phyloP scores from a whole-genome alignment of 2,797 vertebrate species.

The Lycodopsis pacificus region DNA sequence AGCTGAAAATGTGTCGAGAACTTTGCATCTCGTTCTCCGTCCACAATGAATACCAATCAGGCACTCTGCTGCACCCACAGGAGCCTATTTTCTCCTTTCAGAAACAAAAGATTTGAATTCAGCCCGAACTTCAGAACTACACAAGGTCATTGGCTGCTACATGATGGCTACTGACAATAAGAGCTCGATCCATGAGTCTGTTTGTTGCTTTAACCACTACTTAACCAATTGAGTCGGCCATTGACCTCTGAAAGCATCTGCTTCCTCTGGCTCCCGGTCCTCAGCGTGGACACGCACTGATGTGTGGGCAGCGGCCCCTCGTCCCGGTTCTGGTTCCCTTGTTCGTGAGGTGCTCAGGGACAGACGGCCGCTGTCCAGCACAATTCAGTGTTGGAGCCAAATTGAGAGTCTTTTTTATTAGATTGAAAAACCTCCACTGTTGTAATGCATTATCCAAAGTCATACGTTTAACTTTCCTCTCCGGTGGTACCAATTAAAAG shows the following conservation, averaged over 20 bases:
- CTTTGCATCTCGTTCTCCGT: conserved; percentile 6
- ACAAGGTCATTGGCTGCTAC: conserved; percentile 16
- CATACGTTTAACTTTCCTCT: conserved; percentile 55
- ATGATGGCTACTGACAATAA: conserved; percentile 25
- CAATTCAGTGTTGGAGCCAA: conserved; percentile 40
- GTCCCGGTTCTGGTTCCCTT: conserved; percentile 16
- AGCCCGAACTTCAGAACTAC: conserved; percentile 8
- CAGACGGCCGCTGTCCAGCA: conserved; percentile 8
- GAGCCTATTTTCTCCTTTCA: neutral
- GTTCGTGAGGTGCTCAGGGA: conserved; percentile 22
- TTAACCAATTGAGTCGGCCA: conserved; percentile 64
- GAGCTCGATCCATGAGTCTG: conserved; percentile 28
- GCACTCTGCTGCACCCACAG: neutral
- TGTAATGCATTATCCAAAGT: conserved; percentile 43
- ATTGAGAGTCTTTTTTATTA: conserved; percentile 61
- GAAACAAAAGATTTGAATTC: conserved; percentile 43
- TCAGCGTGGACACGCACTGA: conserved; percentile 34
- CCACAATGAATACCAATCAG: conserved; percentile 43
- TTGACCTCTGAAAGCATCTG: conserved; percentile 68
- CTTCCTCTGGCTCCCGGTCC: conserved; percentile 55
- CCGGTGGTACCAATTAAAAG: conserved; percentile 58
- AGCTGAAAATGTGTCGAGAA: conserved; percentile 1
- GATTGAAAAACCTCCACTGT: conserved; percentile 47
- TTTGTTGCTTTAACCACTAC: conserved; percentile 51
- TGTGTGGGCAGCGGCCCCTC: conserved; percentile 39